phyloP scores from a whole-genome alignment of 1,140 invertebrate species.

The Drosophila busckii region DNA sequence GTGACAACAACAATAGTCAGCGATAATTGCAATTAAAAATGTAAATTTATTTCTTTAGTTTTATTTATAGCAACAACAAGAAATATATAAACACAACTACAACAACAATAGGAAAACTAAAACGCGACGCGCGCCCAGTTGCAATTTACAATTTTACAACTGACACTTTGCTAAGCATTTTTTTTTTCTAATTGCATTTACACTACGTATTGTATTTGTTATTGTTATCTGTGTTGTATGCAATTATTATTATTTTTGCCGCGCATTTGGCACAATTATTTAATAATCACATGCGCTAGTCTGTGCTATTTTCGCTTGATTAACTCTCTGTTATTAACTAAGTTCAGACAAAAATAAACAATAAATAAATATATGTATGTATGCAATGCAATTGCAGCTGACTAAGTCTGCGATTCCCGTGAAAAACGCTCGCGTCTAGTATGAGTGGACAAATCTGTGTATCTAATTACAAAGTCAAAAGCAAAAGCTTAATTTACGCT shows the following conservation, averaged over 20 bases:
- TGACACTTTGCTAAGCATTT: constrained; percentile 58
- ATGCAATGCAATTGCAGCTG: constrained; percentile 20
- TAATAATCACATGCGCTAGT: constrained; percentile 65
- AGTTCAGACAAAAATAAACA: constrained; percentile 22
- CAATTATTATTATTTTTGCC: constrained; percentile 66
- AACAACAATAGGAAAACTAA: constrained; percentile 25
- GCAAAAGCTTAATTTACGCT: no score
- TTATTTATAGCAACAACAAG: constrained; percentile 64
- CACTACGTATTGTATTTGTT: constrained; percentile 16
- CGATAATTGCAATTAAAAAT: constrained; percentile 75
- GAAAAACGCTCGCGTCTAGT: constrained; percentile 38
- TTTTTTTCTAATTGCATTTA: constrained; percentile 55
- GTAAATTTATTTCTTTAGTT: constrained; percentile 66
- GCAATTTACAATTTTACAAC: constrained; percentile 63
- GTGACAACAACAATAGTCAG: constrained; percentile 53
- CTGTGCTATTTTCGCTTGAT: constrained; percentile 70
- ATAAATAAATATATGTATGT: not conserved
- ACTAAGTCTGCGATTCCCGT: constrained; percentile 42
- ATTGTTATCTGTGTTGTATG: constrained; percentile 9
- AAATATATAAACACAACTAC: constrained; percentile 6
- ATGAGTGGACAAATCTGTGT: constrained; percentile 40
- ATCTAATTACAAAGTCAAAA: constrained; percentile 36
- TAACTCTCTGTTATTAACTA: constrained; percentile 65
- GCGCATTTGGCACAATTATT: constrained; percentile 74
- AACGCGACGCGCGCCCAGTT: constrained; percentile 62